Base-by-base conservation (phyloP, 37 sponge, comb jelly and placozoan genomes). In the Dysidea cf. avara region DNA sequence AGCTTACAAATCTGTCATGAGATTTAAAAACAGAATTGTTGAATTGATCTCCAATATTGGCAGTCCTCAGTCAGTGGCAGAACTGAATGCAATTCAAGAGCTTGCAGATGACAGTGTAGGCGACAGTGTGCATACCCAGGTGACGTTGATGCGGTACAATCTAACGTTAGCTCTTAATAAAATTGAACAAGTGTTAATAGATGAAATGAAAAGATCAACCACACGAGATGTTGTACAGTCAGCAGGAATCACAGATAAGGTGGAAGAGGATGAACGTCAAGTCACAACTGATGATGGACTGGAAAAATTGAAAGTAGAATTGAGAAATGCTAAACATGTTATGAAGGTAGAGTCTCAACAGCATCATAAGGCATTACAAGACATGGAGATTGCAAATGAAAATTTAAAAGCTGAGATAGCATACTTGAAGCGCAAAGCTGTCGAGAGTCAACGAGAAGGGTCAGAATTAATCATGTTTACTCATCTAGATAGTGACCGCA, bases 101-200 rank as follows among this genome's bases (percentile, higher is more conserved):
- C 34, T 61, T 17, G 14, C 49, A 17, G 80, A 70, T 13, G 12
- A 12, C 25, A 35, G 16, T 31, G 3, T 0, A 7, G 56, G 22
- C 3, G 28, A 38, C 11, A 78, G 76, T 5, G 68, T 81, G 21
- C 74, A 77, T 33, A 78, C 73, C 2, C 78, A 87, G 61, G 64
- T 87, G 38, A 82, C 88, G 11, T 71, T 81, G 59, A 87, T 81
- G 78, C 70, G 82, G 25, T 81, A 77, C 68, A 77, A 53, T 32
- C 68, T 87, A 17, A 43, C 68, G 16, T 73, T 77, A n/a, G 9
- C 77, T 21, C 67, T 87, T 26, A 78, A 78, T 28, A 72, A 81
- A 66, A 64, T 87, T 39, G 82, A 86, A 66, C 75, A 73, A 32
- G 68, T 65, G 1, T 61, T 86, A 6, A 80, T 79, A 18, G 76